Percentiles rank a stretch among this genome's conserved stretches.
These are phyloP conservation scores for Cepaea nemoralis DNA, from an alignment of 1,140 invertebrate genomes.

Conservation along the genomic window DNA sequence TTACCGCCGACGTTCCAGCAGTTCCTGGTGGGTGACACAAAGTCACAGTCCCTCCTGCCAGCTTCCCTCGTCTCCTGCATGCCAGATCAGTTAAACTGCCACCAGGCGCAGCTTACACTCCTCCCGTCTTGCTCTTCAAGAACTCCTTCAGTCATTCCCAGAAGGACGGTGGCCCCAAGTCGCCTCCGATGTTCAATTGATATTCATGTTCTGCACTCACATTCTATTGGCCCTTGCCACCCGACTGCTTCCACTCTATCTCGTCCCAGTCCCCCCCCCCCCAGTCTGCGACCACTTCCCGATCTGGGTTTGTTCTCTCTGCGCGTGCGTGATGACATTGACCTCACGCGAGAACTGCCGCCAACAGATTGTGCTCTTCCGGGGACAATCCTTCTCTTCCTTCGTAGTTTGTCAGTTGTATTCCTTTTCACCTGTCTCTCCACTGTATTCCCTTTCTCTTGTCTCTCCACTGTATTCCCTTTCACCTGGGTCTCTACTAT, in stretches of 20 bases:
- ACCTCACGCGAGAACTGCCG: constrained; percentile 1
- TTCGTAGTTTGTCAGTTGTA: too few species aligned
- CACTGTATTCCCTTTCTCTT: too few species aligned
- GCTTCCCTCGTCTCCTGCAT: not conserved
- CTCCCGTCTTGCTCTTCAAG: not conserved
- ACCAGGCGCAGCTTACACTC: not conserved
- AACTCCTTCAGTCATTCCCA: constrained; percentile 31
- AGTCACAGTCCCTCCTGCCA: not conserved
- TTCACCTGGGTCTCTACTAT: too few species aligned
- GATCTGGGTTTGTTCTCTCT: not conserved
- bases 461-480: too few species aligned
- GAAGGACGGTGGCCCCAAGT: not conserved
- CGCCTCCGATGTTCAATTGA: not conserved
- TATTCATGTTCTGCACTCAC: not conserved
- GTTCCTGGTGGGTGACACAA: constrained; percentile 41
- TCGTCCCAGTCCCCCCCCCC: not conserved
- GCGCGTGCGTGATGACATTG: not conserved
- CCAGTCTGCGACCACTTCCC: not conserved
- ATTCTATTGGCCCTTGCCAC: not conserved
- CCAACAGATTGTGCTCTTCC: too few species aligned
- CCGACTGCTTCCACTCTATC: constrained; percentile 17
- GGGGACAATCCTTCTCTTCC: too few species aligned
- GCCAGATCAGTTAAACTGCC: not conserved
- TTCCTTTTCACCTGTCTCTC: too few species aligned
- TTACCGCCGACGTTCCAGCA: constrained; percentile 48